Base-by-base conservation (phyloP, 1,140 invertebrate species). In the Bombus vancouverensis region DNA sequence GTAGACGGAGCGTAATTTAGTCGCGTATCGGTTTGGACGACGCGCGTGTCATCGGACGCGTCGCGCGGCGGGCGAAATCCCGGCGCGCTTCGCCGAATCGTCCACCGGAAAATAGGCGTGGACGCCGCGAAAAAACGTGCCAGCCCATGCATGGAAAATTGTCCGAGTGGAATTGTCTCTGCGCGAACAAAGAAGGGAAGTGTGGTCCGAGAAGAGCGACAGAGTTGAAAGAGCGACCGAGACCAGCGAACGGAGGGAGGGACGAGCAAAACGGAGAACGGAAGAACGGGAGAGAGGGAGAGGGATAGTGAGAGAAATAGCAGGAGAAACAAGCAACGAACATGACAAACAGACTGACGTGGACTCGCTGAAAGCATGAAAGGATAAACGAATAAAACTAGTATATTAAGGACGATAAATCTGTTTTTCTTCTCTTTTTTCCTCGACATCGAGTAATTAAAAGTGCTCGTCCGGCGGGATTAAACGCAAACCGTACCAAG, bases 71-170 rank as follows among this genome's bases (percentile, higher is more conserved):
- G 22, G 86, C 82, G 28, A 90, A 89, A 87, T 86, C 86, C 84
- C 85, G 76, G 87, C 81, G 87, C 9, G 37, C 37, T 86, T 85
- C 90, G 88, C 84, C 88, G 88, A 87, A 89, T 87, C 88, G 88
- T 32, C 83, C 62, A 86, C 82, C 90, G 91, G 90, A 91, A 92
- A 91, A 92, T 89, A 88, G 91, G 89, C 89, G 90, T 90, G 89
- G 89, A 91, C 90, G 87, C 89, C 72, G 86, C 87, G 91, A 92
- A 92, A 80, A 92, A 92, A 92, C 85, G 81, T 85, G 88, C 68
- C 85, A 90, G 85, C 65, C 89, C 88, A 89, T 90, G 89, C 89
- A 91, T 90, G 87, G 88, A 90, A 90, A 92, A 91, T 92, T 87
- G 91, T 90, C 85, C 83, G 91, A 87, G 86, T 87, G 88, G 87